Evolutionary conservation across 2,888 invertebrate genomes (phyloP), one percentile per base, ranked within the genome.

Genomic region (Rhingia campestris): DNA sequence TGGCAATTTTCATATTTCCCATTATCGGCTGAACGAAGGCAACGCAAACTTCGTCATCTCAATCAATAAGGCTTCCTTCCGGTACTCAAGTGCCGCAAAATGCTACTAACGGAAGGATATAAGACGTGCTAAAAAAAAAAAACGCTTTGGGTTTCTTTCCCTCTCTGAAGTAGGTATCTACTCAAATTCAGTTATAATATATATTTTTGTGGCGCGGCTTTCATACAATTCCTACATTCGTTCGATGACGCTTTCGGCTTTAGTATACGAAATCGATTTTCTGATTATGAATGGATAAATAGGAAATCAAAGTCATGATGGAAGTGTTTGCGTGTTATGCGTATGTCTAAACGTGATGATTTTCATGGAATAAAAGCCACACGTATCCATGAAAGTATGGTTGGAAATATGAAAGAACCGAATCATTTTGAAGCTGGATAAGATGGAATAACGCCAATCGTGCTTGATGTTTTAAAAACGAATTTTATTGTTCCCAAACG

Each of bases 41-140:
- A 56, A 56, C 49, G 37, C 41, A 33, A 77, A 49, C 47, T 41
- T 77, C 41, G 49, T 63, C 69, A 70, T 69, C 53, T 56, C 63
- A 69, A 77, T 77, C 76, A 77, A 76, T 74, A 66, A 74, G 74
- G 64, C 3, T 32, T 49, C 49, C 49, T 58, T 74, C 66, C 66
- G 47, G 66, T 66, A 58, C 41, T 61, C 39, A 9, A 37, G 12
- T 70, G 22, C 10, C 43, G 43, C 9, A 37, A 35, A 12, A 61
- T 63, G 54, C 35, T 72, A 43, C 9, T n/a, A 22, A 6, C n/a
- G 37, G 61, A 63, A 63, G 53, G 41, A 51, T 59, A 22, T 22
- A 12, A 5, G 45, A 53, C 32, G 10, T 30, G 45, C 12, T 37
- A 12, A 12, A 53, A 64, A 12, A 53, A 64, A 51, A 35, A 14